Evolutionary conservation across 2,888 invertebrate genomes (phyloP), one percentile per base, ranked within the genome.

Genomic region (Pseudococcus jackbeardsleyi): DNA sequence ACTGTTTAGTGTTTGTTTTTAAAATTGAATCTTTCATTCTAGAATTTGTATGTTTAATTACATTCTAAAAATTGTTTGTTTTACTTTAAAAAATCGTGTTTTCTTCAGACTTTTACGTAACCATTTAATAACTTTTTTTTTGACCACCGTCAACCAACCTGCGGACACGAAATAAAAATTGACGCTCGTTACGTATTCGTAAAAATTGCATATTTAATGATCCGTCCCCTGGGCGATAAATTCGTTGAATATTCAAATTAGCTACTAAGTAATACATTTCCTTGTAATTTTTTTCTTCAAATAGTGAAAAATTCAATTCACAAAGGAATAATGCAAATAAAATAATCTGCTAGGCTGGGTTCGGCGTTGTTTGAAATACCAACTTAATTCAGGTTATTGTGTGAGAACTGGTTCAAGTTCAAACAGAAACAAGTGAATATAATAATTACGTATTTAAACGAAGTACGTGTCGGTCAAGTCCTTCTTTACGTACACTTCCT

Each of bases 321-420:
- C 64, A 72, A 72, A 72, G n/a, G 72, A 72, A 72, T 72, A 72
- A 72, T 72, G 72, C 17, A 72, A 72, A 72, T 72, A 26, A 33
- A 72, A 72, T 15, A 46, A 82, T 22, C 19, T 15, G 46, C 39
- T n/a, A 39, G 1, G 17, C 39, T 8, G 15, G 15, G 17, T 3
- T 4, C 79, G 26, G 3, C n/a, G 79, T 22, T 22, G 79, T 82
- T 82, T 82, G 79, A 82, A 82, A 46, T 46, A 46, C 39, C 46
- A 82, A 46, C 39, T 12, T 8, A 46, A 82, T 82, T 82, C 79
- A 82, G 79, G 79, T 82, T 82, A 82, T 19, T 82, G 79, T 82
- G 79, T 82, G 79, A 82, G 79, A 82, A 82, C 79, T 82, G 79
- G 79, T 82, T 82, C 79, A 82, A 82, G 79, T 82, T 82, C 79